Base-by-base conservation (phyloP, 2,888 invertebrate species). In the Cyrtodaria siliqua region DNA sequence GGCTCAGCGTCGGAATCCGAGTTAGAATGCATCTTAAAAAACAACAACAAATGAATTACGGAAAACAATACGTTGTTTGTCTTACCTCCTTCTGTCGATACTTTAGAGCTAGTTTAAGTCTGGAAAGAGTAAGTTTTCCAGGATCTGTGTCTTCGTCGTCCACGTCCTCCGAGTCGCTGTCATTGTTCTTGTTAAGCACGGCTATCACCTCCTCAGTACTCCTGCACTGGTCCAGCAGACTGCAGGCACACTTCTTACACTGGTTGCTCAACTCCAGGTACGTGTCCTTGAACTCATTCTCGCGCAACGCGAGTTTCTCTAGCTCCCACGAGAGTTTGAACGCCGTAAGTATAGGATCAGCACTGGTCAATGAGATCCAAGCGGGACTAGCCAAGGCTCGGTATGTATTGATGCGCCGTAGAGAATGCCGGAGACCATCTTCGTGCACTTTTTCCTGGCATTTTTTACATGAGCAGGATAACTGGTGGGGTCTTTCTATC, bases 1-100 rank as follows among this genome's bases (percentile, higher is more conserved):
- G n/a, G n/a, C n/a, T n/a, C n/a, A n/a, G n/a, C n/a, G n/a, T n/a
- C n/a, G n/a, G n/a, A n/a, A n/a, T n/a, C n/a, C n/a, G n/a, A n/a
- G n/a, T n/a, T n/a, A n/a, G n/a, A n/a, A n/a, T n/a, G n/a, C n/a
- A n/a, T n/a, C n/a, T n/a, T n/a, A n/a, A n/a, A n/a, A n/a, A n/a
- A n/a, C n/a, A n/a, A n/a, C n/a, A n/a, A n/a, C n/a, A n/a, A n/a
- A n/a, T n/a, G n/a, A n/a, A n/a, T n/a, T n/a, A n/a, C n/a, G n/a
- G n/a, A n/a, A n/a, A n/a, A n/a, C n/a, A n/a, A n/a, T n/a, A n/a
- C n/a, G n/a, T n/a, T n/a, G n/a, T n/a, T n/a, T n/a, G n/a, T 33
- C 86, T 66, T 73, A 94, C 94, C 93, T 94, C 94, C 89, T 94
- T 94, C 87, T 94, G 94, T 84, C 94, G 94, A 84, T 94, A 94